Evolutionary conservation across 2,113 vertebrate species (phyloP).

Genomic region (Sander lucioperca): DNA sequence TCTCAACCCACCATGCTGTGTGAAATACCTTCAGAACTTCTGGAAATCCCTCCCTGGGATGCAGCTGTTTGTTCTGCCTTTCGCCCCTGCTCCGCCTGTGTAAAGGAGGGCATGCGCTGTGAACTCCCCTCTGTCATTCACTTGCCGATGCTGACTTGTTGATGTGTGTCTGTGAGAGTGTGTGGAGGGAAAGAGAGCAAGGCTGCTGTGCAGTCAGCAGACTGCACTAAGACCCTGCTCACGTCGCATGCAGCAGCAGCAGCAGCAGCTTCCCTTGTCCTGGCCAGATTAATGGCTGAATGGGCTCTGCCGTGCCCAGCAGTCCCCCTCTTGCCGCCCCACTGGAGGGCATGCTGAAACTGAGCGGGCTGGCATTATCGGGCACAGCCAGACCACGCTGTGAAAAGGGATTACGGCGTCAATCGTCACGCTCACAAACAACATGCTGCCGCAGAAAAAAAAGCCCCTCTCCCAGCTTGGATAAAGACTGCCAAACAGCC

Average conservation of each 20-base stretch:
- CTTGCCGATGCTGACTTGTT: constrained; percentile 59
- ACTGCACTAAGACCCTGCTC: constrained; percentile 76
- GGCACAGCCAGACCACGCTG: constrained; percentile 83
- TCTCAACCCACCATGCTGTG: constrained; percentile 48
- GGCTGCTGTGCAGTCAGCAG: constrained; percentile 79
- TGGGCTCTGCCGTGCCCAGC: constrained; percentile 77
- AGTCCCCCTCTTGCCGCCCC: constrained; percentile 73
- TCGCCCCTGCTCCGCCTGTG: constrained; percentile 49
- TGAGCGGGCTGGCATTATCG: constrained; percentile 83
- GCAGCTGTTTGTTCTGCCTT: constrained; percentile 62
- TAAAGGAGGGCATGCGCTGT: constrained; percentile 60
- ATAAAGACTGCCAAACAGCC: constrained; percentile 75
- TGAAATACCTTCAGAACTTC: constrained; percentile 63
- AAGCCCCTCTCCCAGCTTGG: constrained; percentile 70
- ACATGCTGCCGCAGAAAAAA: constrained; percentile 73
- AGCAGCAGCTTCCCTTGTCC: constrained; percentile 78
- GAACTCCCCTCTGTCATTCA: constrained; percentile 70
- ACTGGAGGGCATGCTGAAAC: constrained; percentile 80
- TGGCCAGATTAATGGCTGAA: constrained; percentile 82
- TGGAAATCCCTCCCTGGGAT: constrained; percentile 60
- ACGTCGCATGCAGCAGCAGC: constrained; percentile 76
- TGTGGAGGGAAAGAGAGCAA: constrained; percentile 43
- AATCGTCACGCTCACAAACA: constrained; percentile 81
- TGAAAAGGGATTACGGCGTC: constrained; percentile 85
- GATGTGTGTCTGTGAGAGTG: constrained; percentile 47